Percentiles rank a stretch among this genome's conserved stretches.
These are phyloP conservation scores for Anastrepha ludens DNA, from an alignment of 1,140 invertebrate species.

Conservation along the genomic window DNA sequence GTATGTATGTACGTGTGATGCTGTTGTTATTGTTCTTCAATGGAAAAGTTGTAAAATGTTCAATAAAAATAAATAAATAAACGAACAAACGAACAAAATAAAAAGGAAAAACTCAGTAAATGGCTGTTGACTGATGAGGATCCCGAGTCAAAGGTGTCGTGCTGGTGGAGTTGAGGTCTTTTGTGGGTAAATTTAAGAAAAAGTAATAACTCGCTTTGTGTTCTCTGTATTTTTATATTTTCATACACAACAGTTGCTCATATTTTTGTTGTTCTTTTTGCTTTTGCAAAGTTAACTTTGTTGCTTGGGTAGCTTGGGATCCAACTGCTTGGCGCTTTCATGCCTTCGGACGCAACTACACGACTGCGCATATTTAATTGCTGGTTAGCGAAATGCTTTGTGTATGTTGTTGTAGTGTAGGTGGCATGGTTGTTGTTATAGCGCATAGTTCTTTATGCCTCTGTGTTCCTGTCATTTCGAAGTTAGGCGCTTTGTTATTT, in stretches of 20 bases:
- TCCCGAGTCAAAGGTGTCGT: constrained; percentile 12
- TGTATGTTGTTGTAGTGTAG: background rate
- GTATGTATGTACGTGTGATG: background rate
- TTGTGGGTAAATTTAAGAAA: background rate
- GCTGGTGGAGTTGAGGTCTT: background rate
- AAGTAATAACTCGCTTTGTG: background rate
- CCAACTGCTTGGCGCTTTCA: background rate
- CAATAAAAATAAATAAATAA: background rate
- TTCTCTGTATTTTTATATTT: background rate
- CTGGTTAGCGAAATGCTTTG: background rate
- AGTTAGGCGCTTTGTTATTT: too few species aligned
- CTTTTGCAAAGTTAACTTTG: background rate
- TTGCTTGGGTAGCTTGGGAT: background rate
- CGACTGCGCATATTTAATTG: constrained; percentile 6
- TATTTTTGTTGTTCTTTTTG: background rate
- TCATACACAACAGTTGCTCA: background rate
- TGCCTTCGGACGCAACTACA: background rate
- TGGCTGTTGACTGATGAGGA: background rate
- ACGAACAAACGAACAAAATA: background rate
- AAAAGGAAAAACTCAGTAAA: background rate
- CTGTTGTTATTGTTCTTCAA: background rate
- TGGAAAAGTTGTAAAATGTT: background rate
- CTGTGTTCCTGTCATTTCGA: too few species aligned
- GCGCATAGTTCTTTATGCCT: too few species aligned
- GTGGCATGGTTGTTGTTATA: background rate